Evolutionary conservation across 1,140 invertebrate genomes (phyloP).

Genomic region (Mizuhopecten yessoensis): DNA sequence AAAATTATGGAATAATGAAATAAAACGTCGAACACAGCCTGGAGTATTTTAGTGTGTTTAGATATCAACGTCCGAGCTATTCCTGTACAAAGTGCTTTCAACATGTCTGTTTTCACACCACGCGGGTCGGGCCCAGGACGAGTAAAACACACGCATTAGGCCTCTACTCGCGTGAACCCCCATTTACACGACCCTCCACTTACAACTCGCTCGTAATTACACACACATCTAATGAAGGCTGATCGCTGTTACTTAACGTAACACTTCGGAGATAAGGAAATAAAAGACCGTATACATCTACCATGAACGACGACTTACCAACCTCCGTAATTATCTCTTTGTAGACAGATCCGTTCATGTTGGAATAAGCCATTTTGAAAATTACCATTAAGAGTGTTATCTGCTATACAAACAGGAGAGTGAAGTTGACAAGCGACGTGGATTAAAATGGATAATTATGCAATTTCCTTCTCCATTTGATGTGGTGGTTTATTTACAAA

Average conservation of each 20-base stretch:
- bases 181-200: slow-evolving; percentile 11
- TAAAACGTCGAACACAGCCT: background rate
- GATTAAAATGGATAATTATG: slow-evolving; percentile 40
- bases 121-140: background rate
- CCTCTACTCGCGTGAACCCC: background rate
- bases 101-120: slow-evolving; percentile 23
- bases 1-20: background rate
- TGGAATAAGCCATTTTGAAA: slow-evolving; percentile 34
- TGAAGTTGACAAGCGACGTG: slow-evolving; percentile 31
- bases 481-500: slow-evolving; percentile 39
- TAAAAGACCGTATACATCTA: slow-evolving; percentile 15
- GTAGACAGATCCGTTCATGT: slow-evolving; percentile 4
- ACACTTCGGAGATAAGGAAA: slow-evolving; percentile 33
- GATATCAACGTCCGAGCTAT: background rate
- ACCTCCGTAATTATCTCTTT: slow-evolving; percentile 12
- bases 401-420: background rate
- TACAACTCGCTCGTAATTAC: slow-evolving; percentile 33
- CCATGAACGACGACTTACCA: background rate
- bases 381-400: slow-evolving; percentile 39
- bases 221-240: slow-evolving; percentile 5
- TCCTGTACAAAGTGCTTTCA: background rate
- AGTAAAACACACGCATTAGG: slow-evolving; percentile 26
- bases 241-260: slow-evolving; percentile 20
- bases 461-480: slow-evolving; percentile 38
- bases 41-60: background rate